phyloP scores from a whole-genome alignment of 2,113 vertebrate genomes.

The Ahaetulla prasina region DNA sequence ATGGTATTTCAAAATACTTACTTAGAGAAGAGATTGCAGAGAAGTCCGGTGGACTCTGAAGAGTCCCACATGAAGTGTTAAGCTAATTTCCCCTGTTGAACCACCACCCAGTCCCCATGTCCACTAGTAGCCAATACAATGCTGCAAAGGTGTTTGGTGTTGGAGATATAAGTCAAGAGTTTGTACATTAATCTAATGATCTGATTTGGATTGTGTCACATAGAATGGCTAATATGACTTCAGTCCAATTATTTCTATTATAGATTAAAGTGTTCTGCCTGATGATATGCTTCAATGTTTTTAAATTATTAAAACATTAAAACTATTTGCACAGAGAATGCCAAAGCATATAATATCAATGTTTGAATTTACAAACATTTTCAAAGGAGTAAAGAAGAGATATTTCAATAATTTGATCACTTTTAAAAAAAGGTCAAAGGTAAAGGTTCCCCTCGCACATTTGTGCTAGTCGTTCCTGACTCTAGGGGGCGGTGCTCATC shows the following conservation, averaged over 20 bases:
- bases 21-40: too few species aligned
- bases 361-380: too few species aligned
- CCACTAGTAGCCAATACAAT: too few species aligned
- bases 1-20: too few species aligned
- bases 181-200: not conserved
- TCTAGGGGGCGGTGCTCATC: too few species aligned
- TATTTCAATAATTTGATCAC: not conserved
- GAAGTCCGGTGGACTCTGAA: too few species aligned
- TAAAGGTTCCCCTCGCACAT: too few species aligned
- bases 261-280: not conserved
- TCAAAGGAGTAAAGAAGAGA: not conserved
- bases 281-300: not conserved
- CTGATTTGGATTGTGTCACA: not conserved
- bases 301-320: not conserved
- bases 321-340: not conserved
- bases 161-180: not conserved
- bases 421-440: too few species aligned
- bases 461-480: too few species aligned
- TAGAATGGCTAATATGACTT: not conserved
- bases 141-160: not conserved
- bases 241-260: not conserved
- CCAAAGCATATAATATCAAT: not conserved
- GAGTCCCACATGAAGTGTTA: too few species aligned
- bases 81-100: too few species aligned
- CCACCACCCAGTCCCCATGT: too few species aligned